phyloP scores from a whole-genome alignment of 2,888 invertebrate genomes.

The Portevinia maculata region DNA sequence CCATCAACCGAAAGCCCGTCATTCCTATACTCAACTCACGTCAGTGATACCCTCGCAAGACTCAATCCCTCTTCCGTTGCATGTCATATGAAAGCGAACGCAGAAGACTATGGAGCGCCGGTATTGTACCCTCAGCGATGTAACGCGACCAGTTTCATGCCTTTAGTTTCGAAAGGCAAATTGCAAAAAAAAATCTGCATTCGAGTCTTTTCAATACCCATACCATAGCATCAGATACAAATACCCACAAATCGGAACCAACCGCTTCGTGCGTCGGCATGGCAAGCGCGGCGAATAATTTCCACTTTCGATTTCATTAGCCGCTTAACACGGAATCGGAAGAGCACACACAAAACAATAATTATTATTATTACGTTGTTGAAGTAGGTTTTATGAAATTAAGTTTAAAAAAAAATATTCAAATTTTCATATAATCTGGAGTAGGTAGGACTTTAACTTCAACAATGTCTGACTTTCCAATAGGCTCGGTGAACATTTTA shows the following conservation, averaged over 20 bases:
- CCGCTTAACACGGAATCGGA: constrained; percentile 75
- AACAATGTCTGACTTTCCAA: not conserved
- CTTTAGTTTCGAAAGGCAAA: constrained; percentile 66
- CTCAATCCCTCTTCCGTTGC: constrained; percentile 19
- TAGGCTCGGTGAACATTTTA: constrained; percentile 13
- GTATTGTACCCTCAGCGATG: constrained; percentile 39
- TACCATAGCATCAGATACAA: constrained; percentile 10
- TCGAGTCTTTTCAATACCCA: constrained; percentile 1
- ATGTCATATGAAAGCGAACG: constrained; percentile 26
- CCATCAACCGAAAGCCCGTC: constrained; percentile 9
- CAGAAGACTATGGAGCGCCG: constrained; percentile 27
- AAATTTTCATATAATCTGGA: not conserved
- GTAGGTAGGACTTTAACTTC: not conserved
- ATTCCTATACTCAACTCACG: not conserved
- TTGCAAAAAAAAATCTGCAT: constrained; percentile 11
- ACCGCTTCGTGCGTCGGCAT: not conserved
- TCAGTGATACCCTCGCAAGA: not conserved
- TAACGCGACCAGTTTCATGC: constrained; percentile 28
- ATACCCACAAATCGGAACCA: constrained; percentile 22
- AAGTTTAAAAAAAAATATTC: constrained; percentile 2
- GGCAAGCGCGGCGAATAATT: constrained; percentile 60
- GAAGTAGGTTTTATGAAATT: constrained; percentile 3
- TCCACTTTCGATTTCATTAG: constrained; percentile 76
- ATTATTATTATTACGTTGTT: constrained; percentile 40
- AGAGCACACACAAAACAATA: constrained; percentile 66